These are phyloP conservation scores for Macroramphosus scolopax DNA, from an alignment of 2,797 vertebrate genomes.

Conservation along the genomic window DNA sequence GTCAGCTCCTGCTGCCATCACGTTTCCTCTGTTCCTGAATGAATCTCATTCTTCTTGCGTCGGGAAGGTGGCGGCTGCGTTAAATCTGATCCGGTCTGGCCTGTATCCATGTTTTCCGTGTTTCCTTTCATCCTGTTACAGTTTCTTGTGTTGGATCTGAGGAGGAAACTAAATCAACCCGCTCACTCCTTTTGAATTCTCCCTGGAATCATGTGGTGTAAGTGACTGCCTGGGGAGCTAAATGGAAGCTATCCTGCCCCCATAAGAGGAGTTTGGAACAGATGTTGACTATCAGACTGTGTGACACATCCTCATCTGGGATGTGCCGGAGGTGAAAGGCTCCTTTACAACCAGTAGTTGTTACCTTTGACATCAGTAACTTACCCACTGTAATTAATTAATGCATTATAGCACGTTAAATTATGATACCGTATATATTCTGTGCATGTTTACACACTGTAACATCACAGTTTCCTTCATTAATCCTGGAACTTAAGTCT, in stretches of 20 bases:
- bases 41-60: conserved; percentile 8
- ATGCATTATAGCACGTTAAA: too few relatives aligned
- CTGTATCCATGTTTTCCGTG: conserved; percentile 53
- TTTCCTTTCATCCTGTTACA: conserved; percentile 49
- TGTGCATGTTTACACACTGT: neutral
- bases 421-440: neutral
- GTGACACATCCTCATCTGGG: neutral
- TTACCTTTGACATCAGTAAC: neutral
- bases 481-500: neutral
- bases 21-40: conserved; percentile 10
- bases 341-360: neutral
- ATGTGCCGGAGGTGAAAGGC: neutral
- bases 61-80: conserved; percentile 4
- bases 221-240: conserved; percentile 50
- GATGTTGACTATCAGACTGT: conserved; percentile 1
- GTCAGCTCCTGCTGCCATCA: conserved; percentile 9
- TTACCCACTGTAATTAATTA: too few relatives aligned
- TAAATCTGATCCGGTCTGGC: conserved; percentile 28
- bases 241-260: conserved; percentile 34
- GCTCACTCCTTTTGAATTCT: conserved; percentile 59
- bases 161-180: conserved; percentile 46
- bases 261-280: conserved; percentile 7
- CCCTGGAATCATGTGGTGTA: conserved; percentile 52
- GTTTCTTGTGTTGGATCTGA: conserved; percentile 38
- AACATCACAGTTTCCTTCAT: neutral